A percentile compares a stretch with the other conserved stretches of the same genome.
Evolutionary conservation across 2,797 vertebrate genomes (phyloP).

Genomic region (Molossus molossus): DNA sequence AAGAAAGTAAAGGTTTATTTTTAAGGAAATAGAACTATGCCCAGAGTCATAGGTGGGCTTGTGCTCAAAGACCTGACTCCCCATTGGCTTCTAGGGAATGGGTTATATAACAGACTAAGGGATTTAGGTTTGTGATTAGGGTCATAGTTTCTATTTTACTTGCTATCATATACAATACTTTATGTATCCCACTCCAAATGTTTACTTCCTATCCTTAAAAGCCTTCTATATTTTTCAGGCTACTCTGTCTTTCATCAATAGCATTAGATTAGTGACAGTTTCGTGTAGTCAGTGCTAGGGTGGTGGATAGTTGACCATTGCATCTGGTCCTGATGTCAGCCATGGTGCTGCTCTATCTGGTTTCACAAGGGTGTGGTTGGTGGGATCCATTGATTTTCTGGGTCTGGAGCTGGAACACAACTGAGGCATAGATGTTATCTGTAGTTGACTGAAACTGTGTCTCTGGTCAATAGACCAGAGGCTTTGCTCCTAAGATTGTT

Average conservation of each 20-base stretch:
- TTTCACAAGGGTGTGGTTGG: neutral
- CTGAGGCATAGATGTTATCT: neutral
- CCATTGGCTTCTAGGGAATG: neutral
- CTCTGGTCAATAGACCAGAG: neutral
- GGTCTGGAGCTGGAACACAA: neutral
- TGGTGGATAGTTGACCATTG: neutral
- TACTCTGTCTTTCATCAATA: conserved; percentile 43
- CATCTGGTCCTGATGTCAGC: neutral
- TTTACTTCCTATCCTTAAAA: conserved; percentile 45
- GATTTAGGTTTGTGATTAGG: neutral
- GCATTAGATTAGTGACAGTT: conserved; percentile 19
- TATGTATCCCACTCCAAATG: neutral
- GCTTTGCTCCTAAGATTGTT: neutral
- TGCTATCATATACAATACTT: neutral
- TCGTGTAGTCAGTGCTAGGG: neutral
- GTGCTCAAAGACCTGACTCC: neutral
- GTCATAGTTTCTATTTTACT: conserved; percentile 9
- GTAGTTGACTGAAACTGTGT: neutral
- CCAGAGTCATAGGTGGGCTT: neutral
- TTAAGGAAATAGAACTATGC: neutral
- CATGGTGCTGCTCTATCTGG: neutral
- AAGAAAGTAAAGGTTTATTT: neutral
- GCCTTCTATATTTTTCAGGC: neutral
- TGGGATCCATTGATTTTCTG: neutral
- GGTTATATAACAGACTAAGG: neutral